phyloP scores from a whole-genome alignment of 1,140 invertebrate genomes.

The Drosophila pruinosa region DNA sequence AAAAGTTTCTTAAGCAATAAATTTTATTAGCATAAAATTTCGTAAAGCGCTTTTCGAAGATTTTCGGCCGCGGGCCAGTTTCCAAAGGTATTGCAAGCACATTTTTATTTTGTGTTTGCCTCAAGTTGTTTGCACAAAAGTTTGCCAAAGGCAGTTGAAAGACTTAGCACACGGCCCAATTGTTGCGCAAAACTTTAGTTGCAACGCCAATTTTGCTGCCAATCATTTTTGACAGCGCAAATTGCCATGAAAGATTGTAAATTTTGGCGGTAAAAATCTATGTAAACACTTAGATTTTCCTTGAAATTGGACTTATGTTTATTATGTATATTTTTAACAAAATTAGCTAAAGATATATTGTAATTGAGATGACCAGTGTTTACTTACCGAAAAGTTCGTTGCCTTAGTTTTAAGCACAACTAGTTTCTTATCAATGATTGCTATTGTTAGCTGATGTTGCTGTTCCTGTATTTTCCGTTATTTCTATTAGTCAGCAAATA shows the following conservation, averaged over 20 bases:
- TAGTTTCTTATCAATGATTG: not conserved
- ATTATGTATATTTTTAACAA: not conserved
- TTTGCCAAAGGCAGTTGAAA: not conserved
- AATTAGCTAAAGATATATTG: too few species aligned
- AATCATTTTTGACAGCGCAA: not conserved
- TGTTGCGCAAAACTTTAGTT: slow-evolving; percentile 9
- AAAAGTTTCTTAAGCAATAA: slow-evolving; percentile 31
- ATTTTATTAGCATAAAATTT: slow-evolving; percentile 70
- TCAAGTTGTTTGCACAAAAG: too few species aligned
- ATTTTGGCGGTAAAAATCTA: too few species aligned
- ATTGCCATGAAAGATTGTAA: too few species aligned
- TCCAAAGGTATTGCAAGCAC: slow-evolving; percentile 23
- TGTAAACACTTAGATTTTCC: too few species aligned
- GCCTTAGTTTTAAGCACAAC: too few species aligned
- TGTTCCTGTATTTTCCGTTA: not conserved
- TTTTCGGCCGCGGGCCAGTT: slow-evolving; percentile 39
- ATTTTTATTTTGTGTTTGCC: not conserved
- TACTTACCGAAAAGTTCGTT: not conserved
- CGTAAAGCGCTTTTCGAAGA: slow-evolving; percentile 47
- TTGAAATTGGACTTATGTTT: too few species aligned
- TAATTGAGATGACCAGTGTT: not conserved
- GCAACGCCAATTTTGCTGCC: not conserved
- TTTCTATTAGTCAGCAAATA: not conserved
- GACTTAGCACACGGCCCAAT: not conserved
- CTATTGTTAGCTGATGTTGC: not conserved